Evolutionary conservation across 2,113 vertebrate species (phyloP), one percentile per base, ranked within the genome.

Genomic region (Poeciliopsis retropinna): DNA sequence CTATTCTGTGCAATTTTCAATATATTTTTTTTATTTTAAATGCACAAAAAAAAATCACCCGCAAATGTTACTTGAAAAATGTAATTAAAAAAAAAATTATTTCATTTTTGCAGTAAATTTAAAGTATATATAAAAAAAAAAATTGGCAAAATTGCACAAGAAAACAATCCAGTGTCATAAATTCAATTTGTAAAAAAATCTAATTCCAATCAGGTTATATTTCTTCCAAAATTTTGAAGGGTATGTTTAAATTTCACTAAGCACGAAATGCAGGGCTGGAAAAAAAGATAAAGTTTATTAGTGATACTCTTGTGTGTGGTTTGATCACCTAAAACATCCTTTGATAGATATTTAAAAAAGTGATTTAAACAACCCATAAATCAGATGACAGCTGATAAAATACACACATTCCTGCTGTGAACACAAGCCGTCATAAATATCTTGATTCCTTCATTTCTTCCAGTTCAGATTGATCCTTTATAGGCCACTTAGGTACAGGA

Each of bases 401-500:
- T 47, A 47, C 25, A 69, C 29, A 60, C 0, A 29, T 60, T 63
- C 29, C 57, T 67, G 68, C 51, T 29, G 61, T 57, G 60, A 39
- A 32, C 41, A 28, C 8, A 80, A 68, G 34, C 17, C 9, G 64
- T 69, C n/a, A 5, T 44, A 0, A 10, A n/a, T n/a, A n/a, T n/a
- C 5, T n/a, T 31, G 30, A 77, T 73, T 44, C 72, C 15, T n/a
- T 62, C 64, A 63, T 47, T 44, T 72, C 14, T 41, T 84, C 87
- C 82, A 70, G 67, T 67, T 66, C 74, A 70, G 60, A 64, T 81
- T 66, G 0, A 70, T 82, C 57, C 87, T 60, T 65, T 62, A 86
- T 93, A 94, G 90, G 92, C 83, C 91, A 93, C 92, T 94, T 93
- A 79, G 87, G 89, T 91, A 88, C 76, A 85, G 87, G 34, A 85